Evolutionary conservation across 2,113 vertebrate species (phyloP).

Genomic region (Myocastor coypus): DNA sequence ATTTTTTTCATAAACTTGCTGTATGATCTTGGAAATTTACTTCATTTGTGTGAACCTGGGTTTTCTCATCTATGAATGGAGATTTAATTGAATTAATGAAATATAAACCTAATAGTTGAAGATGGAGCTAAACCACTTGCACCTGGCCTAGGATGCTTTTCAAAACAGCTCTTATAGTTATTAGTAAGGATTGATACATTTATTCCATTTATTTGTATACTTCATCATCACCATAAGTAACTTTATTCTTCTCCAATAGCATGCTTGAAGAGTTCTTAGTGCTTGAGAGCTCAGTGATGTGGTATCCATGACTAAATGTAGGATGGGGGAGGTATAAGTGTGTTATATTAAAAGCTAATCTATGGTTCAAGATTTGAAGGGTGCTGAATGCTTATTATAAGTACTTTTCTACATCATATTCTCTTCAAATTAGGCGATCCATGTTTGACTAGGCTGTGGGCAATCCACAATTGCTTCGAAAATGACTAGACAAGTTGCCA

Average conservation of each 20-base stretch:
- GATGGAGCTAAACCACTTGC: conserved; percentile 31
- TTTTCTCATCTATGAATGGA: conserved; percentile 54
- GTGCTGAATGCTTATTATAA: neutral
- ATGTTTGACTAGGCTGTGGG: conserved; percentile 16
- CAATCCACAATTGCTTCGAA: conserved; percentile 38
- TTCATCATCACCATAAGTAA: conserved; percentile 13
- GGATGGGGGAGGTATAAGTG: neutral
- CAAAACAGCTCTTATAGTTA: conserved; percentile 36
- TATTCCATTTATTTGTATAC: conserved; percentile 50
- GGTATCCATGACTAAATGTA: conserved; percentile 6
- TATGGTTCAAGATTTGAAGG: neutral
- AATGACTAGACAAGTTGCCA: conserved; percentile 41
- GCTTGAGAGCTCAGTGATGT: neutral
- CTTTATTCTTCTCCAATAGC: conserved; percentile 54
- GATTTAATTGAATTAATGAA: conserved; percentile 13
- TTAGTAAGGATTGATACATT: conserved; percentile 7
- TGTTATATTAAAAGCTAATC: neutral
- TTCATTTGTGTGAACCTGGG: neutral
- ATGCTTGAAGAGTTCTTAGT: conserved; percentile 25
- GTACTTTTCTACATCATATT: neutral
- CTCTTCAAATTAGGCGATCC: conserved; percentile 43
- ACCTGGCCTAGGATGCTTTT: neutral
- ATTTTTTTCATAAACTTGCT: conserved; percentile 9
- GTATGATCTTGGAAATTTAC: conserved; percentile 38
- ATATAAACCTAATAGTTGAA: neutral